These are phyloP conservation scores for Chitala chitala DNA, from an alignment of 2,113 vertebrate genomes.

Conservation along the genomic window DNA sequence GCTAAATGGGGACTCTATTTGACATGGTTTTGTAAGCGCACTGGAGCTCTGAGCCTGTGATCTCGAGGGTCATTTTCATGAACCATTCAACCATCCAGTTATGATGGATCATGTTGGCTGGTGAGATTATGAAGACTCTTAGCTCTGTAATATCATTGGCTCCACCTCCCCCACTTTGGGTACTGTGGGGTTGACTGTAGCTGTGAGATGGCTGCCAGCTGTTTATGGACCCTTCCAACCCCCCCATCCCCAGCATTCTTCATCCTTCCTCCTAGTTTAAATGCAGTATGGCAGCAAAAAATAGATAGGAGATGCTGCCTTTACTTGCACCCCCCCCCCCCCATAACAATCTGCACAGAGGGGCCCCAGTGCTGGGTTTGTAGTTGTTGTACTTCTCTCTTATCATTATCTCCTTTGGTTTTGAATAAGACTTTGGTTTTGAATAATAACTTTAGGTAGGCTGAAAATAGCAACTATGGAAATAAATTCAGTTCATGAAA, in stretches of 20 bases:
- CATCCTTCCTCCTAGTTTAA: slow-evolving; percentile 1
- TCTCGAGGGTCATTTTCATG: background rate
- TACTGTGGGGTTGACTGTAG: slow-evolving; percentile 2
- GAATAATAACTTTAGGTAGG: too few species aligned
- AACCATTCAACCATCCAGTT: slow-evolving; percentile 1
- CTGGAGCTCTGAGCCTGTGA: background rate
- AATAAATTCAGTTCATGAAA: slow-evolving; percentile 9
- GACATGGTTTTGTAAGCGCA: background rate
- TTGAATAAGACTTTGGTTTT: background rate
- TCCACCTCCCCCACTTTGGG: background rate
- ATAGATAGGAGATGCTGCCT: background rate
- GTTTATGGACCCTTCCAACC: background rate
- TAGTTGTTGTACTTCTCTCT: slow-evolving; percentile 14
- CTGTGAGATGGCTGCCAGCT: slow-evolving; percentile 10
- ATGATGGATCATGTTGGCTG: background rate
- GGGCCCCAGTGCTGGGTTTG: background rate
- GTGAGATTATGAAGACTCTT: background rate
- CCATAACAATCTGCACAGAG: background rate
- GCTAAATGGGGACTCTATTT: background rate
- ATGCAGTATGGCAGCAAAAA: background rate
- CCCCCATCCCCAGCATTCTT: background rate
- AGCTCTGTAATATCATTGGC: background rate
- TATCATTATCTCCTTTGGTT: slow-evolving; percentile 19
- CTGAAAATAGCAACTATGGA: slow-evolving; percentile 3
- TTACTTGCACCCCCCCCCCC: background rate